Base-by-base conservation (phyloP, 2,888 invertebrate genomes). In the Acrocera orbiculus region DNA sequence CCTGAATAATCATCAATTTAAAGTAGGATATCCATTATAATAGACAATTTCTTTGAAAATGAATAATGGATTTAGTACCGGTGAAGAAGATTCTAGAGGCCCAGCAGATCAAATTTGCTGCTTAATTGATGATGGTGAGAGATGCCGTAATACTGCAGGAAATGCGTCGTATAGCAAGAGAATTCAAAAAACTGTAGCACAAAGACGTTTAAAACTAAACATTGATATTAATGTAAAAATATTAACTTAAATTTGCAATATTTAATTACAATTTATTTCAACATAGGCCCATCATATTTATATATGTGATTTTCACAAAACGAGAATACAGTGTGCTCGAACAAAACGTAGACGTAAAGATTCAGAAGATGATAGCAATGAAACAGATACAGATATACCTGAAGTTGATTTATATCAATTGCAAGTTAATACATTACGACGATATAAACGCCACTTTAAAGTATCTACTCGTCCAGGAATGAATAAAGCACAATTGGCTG, bases 221-320 rank as follows among this genome's bases (percentile, higher is more conserved):
- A 76, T 85, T 47, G 92, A 93, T 63, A 74, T 68, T 45, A 67
- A 69, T 53, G 81, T 80, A 40, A 44, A 42, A 40, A 4, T 30
- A 14, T 17, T 23, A 15, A 26, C n/a, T n/a, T n/a, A n/a, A n/a
- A n/a, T n/a, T n/a, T n/a, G n/a, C n/a, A n/a, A n/a, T n/a, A n/a
- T n/a, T n/a, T n/a, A n/a, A n/a, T n/a, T n/a, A n/a, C n/a, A 31
- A 14, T 15, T 2, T 14, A 8, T n/a, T 16, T 39, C 30, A 39
- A 58, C 56, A 29, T 60, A 89, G 89, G 89, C 86, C 24, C 73
- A 82, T 47, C 93, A 95, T 56, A 87, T 83, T 47, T 93, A 95
- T 57, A 95, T 95, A 50, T 95, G 95, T 63, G 95, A 95, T 56
- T 78, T 79, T 53, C 95, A 95, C 62, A 95, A 95, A 63, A 78